phyloP scores from a whole-genome alignment of 2,888 invertebrate genomes.

The Sminthurinus aureus region DNA sequence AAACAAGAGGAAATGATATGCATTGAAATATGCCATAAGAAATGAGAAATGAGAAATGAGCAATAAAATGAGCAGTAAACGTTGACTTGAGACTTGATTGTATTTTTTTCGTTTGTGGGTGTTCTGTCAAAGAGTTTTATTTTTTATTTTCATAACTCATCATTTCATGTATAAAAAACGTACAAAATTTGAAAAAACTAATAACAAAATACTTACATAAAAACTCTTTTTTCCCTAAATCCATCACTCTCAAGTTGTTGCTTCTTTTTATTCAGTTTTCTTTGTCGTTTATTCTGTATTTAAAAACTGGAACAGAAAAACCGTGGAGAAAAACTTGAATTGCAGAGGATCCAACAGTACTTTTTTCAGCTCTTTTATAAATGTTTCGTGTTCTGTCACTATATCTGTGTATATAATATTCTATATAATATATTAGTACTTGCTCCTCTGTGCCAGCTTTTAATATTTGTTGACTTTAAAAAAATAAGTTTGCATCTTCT shows the following conservation, averaged over 20 bases:
- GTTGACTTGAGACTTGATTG: too few species aligned
- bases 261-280: neutral
- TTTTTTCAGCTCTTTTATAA: conserved; percentile 6
- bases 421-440: neutral
- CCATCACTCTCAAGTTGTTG: neutral
- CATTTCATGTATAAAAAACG: neutral
- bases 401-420: neutral
- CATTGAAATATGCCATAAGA: too few species aligned
- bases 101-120: neutral
- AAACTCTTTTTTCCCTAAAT: too few species aligned
- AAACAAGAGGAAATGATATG: too few species aligned
- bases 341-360: neutral
- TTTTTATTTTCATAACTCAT: neutral
- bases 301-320: neutral
- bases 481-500: conserved; percentile 1
- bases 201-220: conserved; percentile 6
- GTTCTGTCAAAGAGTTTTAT: neutral
- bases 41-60: too few species aligned
- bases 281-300: neutral
- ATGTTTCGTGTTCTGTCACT: neutral
- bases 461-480: neutral
- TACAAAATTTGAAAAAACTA: neutral
- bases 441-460: neutral
- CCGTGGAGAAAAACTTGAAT: neutral
- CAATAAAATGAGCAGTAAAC: too few species aligned